Conservation (phyloP, 1,140 invertebrate genomes). For the Procambarus clarkii region DNA sequence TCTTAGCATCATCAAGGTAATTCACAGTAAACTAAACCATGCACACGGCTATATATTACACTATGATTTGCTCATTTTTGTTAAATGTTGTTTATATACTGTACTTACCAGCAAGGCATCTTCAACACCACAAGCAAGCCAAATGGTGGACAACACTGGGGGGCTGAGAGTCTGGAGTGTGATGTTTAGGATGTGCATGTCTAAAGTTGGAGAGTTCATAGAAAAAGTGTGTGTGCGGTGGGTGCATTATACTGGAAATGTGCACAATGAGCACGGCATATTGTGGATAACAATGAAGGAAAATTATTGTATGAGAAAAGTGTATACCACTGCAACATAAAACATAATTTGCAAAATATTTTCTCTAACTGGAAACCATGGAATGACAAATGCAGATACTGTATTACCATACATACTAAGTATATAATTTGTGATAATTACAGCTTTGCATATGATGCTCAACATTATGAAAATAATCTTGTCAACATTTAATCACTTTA, state of each 20-base stretch:
- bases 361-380: neutral
- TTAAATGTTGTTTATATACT: constrained; percentile 23
- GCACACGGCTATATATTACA: neutral
- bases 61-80: constrained; percentile 1
- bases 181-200: neutral
- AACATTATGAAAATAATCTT: neutral
- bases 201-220: neutral
- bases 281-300: neutral
- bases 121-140: constrained; percentile 57
- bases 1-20: neutral
- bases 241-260: neutral
- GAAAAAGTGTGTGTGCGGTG: neutral
- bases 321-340: neutral
- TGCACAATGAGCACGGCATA: neutral
- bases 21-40: too few species aligned
- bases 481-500: neutral
- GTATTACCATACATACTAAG: too few species aligned
- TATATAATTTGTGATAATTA: neutral
- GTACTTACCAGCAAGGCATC: constrained; percentile 36
- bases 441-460: neutral
- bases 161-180: constrained; percentile 17
- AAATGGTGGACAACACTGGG: constrained; percentile 42
- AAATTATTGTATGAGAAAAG: neutral
- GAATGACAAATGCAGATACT: neutral
- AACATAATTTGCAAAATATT: too few species aligned